phyloP scores from a whole-genome alignment of 2,113 vertebrate genomes.

The Pituophis catenifer region DNA sequence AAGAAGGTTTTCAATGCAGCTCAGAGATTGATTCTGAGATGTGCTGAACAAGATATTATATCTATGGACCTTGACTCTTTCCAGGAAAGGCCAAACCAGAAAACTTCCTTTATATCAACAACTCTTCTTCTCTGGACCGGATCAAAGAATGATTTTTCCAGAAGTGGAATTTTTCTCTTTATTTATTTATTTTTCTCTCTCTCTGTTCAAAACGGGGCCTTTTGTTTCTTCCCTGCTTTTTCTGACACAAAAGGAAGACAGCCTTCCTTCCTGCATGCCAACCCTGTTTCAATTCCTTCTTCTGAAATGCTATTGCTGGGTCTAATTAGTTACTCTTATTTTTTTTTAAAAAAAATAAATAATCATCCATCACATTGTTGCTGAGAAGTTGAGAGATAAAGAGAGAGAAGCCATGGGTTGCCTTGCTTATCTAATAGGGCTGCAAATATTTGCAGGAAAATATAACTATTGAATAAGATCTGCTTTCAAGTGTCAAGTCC shows the following conservation, averaged over 20 bases:
- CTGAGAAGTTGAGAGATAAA: not conserved
- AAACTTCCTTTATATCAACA: not conserved
- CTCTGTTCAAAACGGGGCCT: not conserved
- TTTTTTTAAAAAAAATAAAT: not conserved
- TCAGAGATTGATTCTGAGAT: not conserved
- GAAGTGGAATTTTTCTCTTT: not conserved
- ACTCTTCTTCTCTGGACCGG: not conserved
- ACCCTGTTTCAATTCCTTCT: not conserved
- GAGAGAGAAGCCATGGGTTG: not conserved
- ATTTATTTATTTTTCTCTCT: not conserved
- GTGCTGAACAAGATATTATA: too few relatives aligned
- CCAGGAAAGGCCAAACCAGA: not conserved
- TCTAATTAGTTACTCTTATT: conserved; percentile 41
- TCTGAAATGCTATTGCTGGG: conserved; percentile 5
- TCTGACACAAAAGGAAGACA: not conserved
- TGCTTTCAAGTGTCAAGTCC: conserved; percentile 56
- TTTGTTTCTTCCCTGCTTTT: not conserved
- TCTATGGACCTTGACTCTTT: not conserved
- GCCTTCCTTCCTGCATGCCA: not conserved
- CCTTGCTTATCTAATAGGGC: conserved; percentile 48
- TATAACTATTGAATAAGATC: conserved; percentile 52
- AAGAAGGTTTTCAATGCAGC: not conserved
- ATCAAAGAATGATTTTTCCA: not conserved
- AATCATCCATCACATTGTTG: conserved; percentile 15
- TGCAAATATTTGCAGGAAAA: conserved; percentile 56